Percentiles rank a stretch among this genome's conserved stretches.
Conservation (phyloP, 1,140 invertebrate genomes). For the Trichogramma pretiosum region DNA sequence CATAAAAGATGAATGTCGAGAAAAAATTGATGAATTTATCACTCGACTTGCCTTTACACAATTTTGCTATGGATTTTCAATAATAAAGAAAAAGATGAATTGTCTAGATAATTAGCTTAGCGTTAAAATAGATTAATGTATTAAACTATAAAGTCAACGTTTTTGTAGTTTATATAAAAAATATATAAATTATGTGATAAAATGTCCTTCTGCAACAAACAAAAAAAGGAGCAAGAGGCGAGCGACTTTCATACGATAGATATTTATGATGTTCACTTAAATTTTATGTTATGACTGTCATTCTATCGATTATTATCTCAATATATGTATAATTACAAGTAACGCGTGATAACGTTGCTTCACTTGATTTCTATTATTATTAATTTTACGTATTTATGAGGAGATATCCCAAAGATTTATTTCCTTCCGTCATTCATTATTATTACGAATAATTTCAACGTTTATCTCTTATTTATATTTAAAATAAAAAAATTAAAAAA, state of each 20-base stretch:
- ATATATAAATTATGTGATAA: constrained; percentile 3
- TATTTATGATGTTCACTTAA: background rate
- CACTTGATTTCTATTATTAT: background rate
- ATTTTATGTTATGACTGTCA: background rate
- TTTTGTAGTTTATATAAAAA: background rate
- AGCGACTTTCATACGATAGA: constrained; percentile 1
- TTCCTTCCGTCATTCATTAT: constrained; percentile 4
- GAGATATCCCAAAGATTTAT: constrained; percentile 9
- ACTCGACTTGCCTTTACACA: no score
- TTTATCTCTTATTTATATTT: no score
- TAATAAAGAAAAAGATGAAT: no score
- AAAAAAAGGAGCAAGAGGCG: constrained; percentile 3
- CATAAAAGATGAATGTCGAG: no score
- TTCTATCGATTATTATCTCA: background rate
- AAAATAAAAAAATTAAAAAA: no score
- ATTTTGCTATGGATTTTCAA: no score
- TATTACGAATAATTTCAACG: constrained; percentile 9
- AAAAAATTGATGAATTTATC: no score
- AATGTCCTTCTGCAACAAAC: background rate
- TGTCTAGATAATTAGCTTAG: no score
- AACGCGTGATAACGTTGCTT: background rate
- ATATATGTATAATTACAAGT: no score
- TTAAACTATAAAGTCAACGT: background rate
- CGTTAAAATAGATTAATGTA: background rate
- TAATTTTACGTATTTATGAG: background rate